Evolutionary conservation across 2,113 vertebrate species (phyloP), one percentile per base, ranked within the genome.

Genomic region (Anser cygnoides): DNA sequence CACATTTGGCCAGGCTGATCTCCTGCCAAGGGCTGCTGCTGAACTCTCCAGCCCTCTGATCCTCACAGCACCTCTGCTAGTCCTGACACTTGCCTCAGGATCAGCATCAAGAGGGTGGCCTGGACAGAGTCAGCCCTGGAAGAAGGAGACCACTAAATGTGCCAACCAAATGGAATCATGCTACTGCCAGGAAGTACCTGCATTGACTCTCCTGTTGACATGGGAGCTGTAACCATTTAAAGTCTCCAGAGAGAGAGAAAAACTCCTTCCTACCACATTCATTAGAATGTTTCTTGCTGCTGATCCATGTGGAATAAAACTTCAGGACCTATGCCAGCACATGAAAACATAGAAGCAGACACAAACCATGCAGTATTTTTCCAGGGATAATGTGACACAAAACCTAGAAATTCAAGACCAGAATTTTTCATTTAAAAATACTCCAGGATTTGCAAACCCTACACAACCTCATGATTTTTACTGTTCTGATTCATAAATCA

Each of bases 401-500:
- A 75, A 3, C 44, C 20, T 26, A 90, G 44, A 79, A 88, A 88
- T 54, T 29, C 25, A 90, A 93, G 84, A 59, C 29, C 44, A 90
- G 86, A 91, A 44, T 35, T 74, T 91, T 82, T 66, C 44, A 50
- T 88, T 83, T 94, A 96, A 94, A 91, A 37, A 63, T 46, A 78
- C 39, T 41, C 28, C 74, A 90, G 92, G 59, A 95, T 93, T 94
- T 93, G 71, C 92, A 89, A 76, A 61, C 44, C 25, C 81, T 74
- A 94, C 86, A 74, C 73, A 95, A 95, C 77, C 82, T 90, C 31
- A 54, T 54, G 57, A 94, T 87, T 94, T 97, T 82, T 92, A 70
- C 73, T 18, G 8, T 94, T 92, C 44, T 43, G 87, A 94, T 92
- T 93, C 82, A 95, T 94, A 94, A 97, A 97, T 87, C 84, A 81